Conservation (phyloP, 2,888 invertebrate species). For the Archaeoteleia sp. region DNA sequence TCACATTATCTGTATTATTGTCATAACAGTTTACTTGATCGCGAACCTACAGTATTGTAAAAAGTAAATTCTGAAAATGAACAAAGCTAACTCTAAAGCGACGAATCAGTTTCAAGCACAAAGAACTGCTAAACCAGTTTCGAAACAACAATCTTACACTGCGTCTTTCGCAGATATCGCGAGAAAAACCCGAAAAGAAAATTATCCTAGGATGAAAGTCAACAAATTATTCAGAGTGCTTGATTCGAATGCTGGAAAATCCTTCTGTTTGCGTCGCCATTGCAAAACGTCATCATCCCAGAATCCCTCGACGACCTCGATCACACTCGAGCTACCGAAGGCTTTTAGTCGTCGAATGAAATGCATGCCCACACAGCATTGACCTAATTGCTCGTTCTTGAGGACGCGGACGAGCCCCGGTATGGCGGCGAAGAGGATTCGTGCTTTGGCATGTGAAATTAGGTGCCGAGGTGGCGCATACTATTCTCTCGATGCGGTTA, state of each 20-base stretch:
- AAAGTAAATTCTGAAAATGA: too few species aligned
- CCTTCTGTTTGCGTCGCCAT: conserved; percentile 34
- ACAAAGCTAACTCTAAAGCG: too few species aligned
- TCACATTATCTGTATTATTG: too few species aligned
- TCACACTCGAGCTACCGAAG: conserved; percentile 41
- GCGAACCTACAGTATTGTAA: too few species aligned
- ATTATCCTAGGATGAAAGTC: conserved; percentile 31
- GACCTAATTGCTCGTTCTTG: conserved; percentile 57
- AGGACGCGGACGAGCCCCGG: conserved; percentile 21
- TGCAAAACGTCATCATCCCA: too few species aligned
- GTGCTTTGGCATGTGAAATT: conserved; percentile 51
- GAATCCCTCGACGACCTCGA: conserved; percentile 41
- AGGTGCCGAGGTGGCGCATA: conserved; percentile 25
- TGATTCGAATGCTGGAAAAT: conserved; percentile 38
- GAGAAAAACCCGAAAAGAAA: too few species aligned
- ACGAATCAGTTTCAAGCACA: too few species aligned
- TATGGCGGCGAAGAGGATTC: conserved; percentile 40
- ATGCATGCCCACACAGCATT: conserved; percentile 56
- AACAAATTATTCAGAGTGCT: conserved; percentile 42
- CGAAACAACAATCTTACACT: too few species aligned
- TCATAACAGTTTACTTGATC: too few species aligned
- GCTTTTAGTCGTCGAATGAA: conserved; percentile 54
- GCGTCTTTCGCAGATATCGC: too few species aligned
- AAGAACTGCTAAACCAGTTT: too few species aligned
- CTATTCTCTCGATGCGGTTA: conserved; percentile 27